Percentiles rank a stretch among this genome's conserved stretches.
phyloP scores from a whole-genome alignment of 1,140 invertebrate genomes.

The Drosophila rhopaloa region DNA sequence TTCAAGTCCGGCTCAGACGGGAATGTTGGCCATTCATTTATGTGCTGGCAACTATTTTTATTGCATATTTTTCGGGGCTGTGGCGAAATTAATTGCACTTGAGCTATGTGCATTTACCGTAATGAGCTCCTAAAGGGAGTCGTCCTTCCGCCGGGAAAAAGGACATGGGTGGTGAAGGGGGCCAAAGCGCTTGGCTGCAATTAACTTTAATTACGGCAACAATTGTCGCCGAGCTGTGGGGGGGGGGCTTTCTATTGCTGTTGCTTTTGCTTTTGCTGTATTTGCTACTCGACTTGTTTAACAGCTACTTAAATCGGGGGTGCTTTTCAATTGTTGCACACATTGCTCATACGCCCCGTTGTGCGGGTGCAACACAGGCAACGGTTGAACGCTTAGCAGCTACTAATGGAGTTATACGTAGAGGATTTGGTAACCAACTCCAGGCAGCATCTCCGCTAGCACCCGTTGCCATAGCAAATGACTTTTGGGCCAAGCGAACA shows the following conservation, averaged over 20 bases:
- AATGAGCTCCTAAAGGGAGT: slow-evolving; percentile 63
- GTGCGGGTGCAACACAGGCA: slow-evolving; percentile 18
- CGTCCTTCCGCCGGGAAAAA: slow-evolving; percentile 11
- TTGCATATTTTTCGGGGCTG: slow-evolving; percentile 72
- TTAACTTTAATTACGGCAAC: slow-evolving; percentile 73
- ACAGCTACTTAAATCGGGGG: slow-evolving; percentile 68
- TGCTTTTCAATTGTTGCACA: slow-evolving; percentile 64
- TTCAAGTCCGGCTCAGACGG: slow-evolving; percentile 4
- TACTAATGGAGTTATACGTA: slow-evolving; percentile 55
- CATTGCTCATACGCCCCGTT: slow-evolving; percentile 70
- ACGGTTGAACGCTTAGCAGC: slow-evolving; percentile 39
- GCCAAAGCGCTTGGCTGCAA: slow-evolving; percentile 61
- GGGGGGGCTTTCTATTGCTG: slow-evolving; percentile 15
- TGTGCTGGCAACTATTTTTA: slow-evolving; percentile 68
- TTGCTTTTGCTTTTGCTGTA: slow-evolving; percentile 19
- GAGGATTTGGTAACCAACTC: slow-evolving; percentile 28
- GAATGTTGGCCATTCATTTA: slow-evolving; percentile 36
- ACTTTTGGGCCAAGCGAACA: slow-evolving; percentile 10
- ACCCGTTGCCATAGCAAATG: slow-evolving; percentile 36
- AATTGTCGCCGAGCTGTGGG: slow-evolving; percentile 62
- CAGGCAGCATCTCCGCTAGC: slow-evolving; percentile 11
- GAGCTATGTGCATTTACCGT: slow-evolving; percentile 78
- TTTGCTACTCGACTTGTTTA: slow-evolving; percentile 57
- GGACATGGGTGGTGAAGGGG: background rate
- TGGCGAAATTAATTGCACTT: slow-evolving; percentile 75